Conservation (phyloP, 2,113 vertebrate genomes). For the Lophura nycthemera region DNA sequence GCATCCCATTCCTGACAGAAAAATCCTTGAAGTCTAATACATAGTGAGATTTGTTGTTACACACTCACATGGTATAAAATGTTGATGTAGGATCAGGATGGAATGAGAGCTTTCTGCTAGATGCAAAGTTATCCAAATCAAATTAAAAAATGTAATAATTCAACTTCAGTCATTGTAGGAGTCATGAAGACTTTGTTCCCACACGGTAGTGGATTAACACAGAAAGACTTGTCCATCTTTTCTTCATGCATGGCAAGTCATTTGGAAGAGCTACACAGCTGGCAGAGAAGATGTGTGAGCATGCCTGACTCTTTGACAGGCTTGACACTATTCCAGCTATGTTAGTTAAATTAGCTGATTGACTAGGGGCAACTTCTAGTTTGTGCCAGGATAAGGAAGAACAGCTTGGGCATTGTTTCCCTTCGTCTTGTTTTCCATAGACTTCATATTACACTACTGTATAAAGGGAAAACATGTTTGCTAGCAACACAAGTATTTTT, state of each 20-base stretch:
- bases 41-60: not conserved
- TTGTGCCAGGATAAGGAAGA: conserved; percentile 23
- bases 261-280: conserved; percentile 28
- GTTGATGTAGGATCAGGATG: not conserved
- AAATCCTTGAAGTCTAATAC: not conserved
- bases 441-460: not conserved
- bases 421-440: not conserved
- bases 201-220: conserved; percentile 29
- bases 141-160: conserved; percentile 45
- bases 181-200: conserved; percentile 68
- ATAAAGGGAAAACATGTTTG: not conserved
- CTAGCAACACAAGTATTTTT: not conserved
- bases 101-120: conserved; percentile 29
- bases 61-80: not conserved
- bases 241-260: conserved; percentile 5
- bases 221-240: conserved; percentile 31
- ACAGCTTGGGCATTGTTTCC: conserved; percentile 8
- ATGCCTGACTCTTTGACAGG: conserved; percentile 48
- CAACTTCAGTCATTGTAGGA: conserved; percentile 38
- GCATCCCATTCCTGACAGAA: not conserved
- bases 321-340: conserved; percentile 42
- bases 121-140: conserved; percentile 29
- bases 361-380: not conserved
- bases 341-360: conserved; percentile 63
- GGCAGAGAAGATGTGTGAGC: conserved; percentile 31